Conservation (phyloP, 2,888 invertebrate genomes). For the Mesorhabditis spiculigera region DNA sequence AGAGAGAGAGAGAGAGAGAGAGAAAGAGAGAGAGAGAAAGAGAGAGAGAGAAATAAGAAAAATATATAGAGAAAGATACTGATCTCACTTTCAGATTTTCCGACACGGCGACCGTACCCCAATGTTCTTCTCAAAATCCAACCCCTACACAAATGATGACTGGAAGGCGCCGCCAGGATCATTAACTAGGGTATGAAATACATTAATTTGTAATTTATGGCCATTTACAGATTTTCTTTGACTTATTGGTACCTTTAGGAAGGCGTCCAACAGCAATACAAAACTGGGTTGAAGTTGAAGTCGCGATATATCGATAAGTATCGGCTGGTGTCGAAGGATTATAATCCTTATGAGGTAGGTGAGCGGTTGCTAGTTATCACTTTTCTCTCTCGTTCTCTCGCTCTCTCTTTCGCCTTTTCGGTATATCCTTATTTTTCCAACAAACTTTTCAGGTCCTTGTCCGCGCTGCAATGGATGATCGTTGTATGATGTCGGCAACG, state of each 20-base stretch:
- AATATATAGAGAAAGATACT: too few relatives aligned
- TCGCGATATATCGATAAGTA: slow-evolving; percentile 4
- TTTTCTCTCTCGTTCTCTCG: neutral
- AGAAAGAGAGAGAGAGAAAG: too few relatives aligned
- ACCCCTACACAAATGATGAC: too few relatives aligned
- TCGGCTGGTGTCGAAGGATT: neutral
- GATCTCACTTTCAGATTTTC: neutral
- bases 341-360: neutral
- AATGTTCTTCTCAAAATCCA: neutral
- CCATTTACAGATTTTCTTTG: too few relatives aligned
- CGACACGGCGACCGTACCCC: slow-evolving; percentile 2
- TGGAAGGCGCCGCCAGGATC: too few relatives aligned
- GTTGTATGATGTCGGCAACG: neutral
- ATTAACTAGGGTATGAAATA: too few relatives aligned
- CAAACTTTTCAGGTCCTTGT: neutral
- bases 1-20: too few relatives aligned
- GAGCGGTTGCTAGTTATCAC: too few relatives aligned
- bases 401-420: neutral
- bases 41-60: too few relatives aligned
- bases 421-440: neutral
- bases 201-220: too few relatives aligned
- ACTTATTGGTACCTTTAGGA: neutral
- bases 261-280: slow-evolving; percentile 4
- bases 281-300: slow-evolving; percentile 1
- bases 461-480: slow-evolving; percentile 2